These are phyloP conservation scores for Siniperca chuatsi DNA, from an alignment of 2,113 vertebrate genomes.

Conservation along the genomic window DNA sequence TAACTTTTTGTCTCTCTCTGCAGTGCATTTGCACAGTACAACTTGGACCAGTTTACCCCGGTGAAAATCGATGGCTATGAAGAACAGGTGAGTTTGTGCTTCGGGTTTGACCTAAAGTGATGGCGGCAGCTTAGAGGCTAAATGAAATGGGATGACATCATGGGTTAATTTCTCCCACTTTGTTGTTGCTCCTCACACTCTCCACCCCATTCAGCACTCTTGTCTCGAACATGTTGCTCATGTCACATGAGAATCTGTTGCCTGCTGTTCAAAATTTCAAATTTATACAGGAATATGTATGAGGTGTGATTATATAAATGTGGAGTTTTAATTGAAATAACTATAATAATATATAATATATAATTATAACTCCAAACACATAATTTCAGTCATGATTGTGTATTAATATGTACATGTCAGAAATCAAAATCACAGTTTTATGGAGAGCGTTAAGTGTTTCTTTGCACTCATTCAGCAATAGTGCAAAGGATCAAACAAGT, in stretches of 20 bases:
- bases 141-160: neutral
- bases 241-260: neutral
- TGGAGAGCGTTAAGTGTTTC: neutral
- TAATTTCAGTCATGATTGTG: neutral
- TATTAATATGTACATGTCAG: neutral
- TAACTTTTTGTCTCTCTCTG: conserved; percentile 51
- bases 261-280: no score
- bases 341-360: no score
- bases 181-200: neutral
- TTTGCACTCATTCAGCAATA: neutral
- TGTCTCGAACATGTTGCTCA: neutral
- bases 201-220: neutral
- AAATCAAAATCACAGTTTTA: neutral
- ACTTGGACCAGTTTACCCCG: conserved; percentile 98
- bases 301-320: no score
- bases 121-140: neutral
- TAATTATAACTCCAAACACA: neutral
- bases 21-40: conserved; percentile 98
- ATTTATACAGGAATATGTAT: fast-evolving
- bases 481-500: neutral
- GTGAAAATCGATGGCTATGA: conserved; percentile 95
- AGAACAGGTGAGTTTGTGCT: conserved; percentile 89
- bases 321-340: neutral
- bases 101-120: neutral
- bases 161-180: neutral